Conservation (phyloP, 2,888 invertebrate species). For the Chesias legatella region DNA sequence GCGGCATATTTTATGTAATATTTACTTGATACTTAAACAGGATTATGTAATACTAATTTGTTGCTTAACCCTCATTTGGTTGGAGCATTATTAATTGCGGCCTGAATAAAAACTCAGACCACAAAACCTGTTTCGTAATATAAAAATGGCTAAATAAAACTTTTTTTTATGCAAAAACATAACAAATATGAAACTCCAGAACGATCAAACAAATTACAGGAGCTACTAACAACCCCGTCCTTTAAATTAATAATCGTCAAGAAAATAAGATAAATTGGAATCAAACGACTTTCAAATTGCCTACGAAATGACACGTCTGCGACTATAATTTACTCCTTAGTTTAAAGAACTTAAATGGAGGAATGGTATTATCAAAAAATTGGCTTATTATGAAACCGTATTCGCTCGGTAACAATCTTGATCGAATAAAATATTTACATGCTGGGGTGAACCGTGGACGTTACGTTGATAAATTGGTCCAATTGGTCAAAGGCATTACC, state of each 20-base stretch:
- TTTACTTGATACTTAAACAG: too few relatives aligned
- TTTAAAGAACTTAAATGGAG: conserved; percentile 49
- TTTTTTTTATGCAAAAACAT: too few relatives aligned
- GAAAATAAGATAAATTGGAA: conserved; percentile 67
- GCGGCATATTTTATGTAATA: too few relatives aligned
- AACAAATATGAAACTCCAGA: conserved; percentile 29
- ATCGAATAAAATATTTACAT: conserved; percentile 75
- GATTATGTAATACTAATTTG: too few relatives aligned
- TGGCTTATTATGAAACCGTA: conserved; percentile 75
- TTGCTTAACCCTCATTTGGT: conserved; percentile 10
- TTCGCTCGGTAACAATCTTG: conserved; percentile 68
- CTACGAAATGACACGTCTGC: conserved; percentile 63
- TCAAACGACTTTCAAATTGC: conserved; percentile 67
- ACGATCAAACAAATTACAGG: conserved; percentile 32
- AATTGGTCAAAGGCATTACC: conserved; percentile 46
- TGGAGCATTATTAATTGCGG: neutral
- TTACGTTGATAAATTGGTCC: conserved; percentile 63
- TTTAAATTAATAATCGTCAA: conserved; percentile 44
- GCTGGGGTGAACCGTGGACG: conserved; percentile 51
- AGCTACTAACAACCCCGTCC: conserved; percentile 25
- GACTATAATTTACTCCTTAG: conserved; percentile 63
- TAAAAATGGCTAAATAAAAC: too few relatives aligned
- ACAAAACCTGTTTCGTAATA: too few relatives aligned
- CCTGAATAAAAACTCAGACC: conserved; percentile 1
- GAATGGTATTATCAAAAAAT: conserved; percentile 73